Percentiles rank a stretch among this genome's conserved stretches.
phyloP scores from a whole-genome alignment of 2,113 vertebrate genomes.

The Macrotis lagotis region DNA sequence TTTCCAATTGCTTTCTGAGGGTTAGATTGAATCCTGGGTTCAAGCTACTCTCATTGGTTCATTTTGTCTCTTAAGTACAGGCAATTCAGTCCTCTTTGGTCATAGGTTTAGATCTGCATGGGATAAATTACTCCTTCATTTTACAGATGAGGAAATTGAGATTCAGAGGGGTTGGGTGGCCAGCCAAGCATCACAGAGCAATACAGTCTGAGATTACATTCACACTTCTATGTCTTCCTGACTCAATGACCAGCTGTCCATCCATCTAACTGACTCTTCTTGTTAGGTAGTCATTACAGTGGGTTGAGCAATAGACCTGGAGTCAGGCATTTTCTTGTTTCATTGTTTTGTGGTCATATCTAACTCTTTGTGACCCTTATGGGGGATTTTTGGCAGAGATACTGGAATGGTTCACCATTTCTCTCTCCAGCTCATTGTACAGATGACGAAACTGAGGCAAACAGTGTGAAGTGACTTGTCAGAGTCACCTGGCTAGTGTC shows the following conservation, averaged over 20 bases:
- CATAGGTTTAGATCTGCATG: no score
- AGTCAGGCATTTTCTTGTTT: not conserved
- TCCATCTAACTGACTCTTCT: not conserved
- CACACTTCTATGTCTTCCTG: not conserved
- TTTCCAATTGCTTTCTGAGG: not conserved
- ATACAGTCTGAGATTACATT: not conserved
- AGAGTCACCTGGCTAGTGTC: not conserved
- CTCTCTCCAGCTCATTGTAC: not conserved
- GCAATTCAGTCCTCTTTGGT: not conserved
- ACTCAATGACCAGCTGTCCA: not conserved
- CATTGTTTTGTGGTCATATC: no score
- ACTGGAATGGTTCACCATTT: not conserved
- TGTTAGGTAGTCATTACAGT: not conserved
- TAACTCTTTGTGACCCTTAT: no score
- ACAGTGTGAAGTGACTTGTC: not conserved
- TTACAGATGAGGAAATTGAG: no score
- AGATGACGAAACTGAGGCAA: constrained; percentile 19
- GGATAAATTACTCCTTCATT: no score
- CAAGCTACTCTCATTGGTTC: not conserved
- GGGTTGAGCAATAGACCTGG: not conserved
- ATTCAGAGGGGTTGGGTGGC: no score
- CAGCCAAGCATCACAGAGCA: no score
- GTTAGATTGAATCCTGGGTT: not conserved
- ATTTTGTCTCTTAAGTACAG: not conserved
- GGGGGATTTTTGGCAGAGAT: no score